These are phyloP conservation scores for Platyrinchus mystaceus DNA, from an alignment of 2,797 vertebrate genomes.

Conservation along the genomic window DNA sequence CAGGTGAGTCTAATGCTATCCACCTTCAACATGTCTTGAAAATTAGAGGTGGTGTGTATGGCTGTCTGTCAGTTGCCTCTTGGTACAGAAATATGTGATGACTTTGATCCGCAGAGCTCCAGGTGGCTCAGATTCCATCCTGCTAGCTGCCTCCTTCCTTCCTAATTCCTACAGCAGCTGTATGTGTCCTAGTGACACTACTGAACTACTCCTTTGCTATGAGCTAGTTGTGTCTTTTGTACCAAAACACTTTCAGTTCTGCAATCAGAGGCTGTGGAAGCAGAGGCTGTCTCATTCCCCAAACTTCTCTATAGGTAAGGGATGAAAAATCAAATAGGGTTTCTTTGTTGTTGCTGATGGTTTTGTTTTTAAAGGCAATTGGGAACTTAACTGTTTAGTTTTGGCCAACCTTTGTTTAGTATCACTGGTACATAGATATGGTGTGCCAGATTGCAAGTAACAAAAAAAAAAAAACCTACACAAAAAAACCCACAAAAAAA, in stretches of 20 bases:
- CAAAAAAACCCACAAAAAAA: too few species aligned
- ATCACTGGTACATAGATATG: not conserved
- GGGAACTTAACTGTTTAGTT: not conserved
- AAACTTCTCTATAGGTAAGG: not conserved
- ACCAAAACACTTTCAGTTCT: not conserved
- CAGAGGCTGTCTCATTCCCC: not conserved
- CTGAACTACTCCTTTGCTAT: not conserved
- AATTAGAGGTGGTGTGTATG: not conserved
- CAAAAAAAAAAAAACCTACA: not conserved
- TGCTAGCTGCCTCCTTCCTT: not conserved
- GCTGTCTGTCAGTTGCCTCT: not conserved
- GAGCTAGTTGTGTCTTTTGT: not conserved
- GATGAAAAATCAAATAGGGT: not conserved
- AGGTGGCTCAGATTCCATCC: not conserved
- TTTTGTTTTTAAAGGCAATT: not conserved
- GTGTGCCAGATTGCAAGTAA: not conserved
- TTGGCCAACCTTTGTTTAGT: not conserved
- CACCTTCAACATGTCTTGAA: not conserved
- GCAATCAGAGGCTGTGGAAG: not conserved
- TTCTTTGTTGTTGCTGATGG: not conserved
- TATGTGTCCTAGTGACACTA: not conserved
- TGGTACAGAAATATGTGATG: not conserved
- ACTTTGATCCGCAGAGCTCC: not conserved
- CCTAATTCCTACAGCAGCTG: not conserved
- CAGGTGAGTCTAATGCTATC: not conserved